Base-by-base conservation (phyloP, 2,113 vertebrate species). In the Mus musculus region DNA sequence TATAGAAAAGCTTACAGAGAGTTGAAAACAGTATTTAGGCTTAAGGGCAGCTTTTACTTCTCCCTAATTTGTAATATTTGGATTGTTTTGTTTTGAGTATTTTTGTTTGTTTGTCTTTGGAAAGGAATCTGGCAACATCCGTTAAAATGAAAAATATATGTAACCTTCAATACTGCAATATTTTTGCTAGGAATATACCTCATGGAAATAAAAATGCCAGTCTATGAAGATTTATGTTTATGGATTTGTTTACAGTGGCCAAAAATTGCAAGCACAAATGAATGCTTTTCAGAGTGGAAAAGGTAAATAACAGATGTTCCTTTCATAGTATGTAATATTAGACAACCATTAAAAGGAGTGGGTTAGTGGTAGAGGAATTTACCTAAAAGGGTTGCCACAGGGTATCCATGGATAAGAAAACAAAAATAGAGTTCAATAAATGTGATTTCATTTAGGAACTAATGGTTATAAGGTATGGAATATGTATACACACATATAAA, bases 121-220 rank as follows among this genome's bases (percentile, higher is more conserved):
- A 92, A 90, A 89, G 77, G 54, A 89, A 84, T 46, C 26, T 92
- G 65, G 86, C 12, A 36, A 77, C 59, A 82, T 87, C 65, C 89
- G 36, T 86, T 86, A 89, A 81, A 81, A 52, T 87, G 20, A 96
- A 95, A 94, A 76, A 89, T 75, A 28, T 10, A 77, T 61, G 8
- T 80, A 61, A 84, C 46, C 59, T 97, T 95, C 59, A 81, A 72
- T 52, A 73, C 1, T 67, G 59, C 24, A 76, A 28, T 91, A 39
- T 92, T 49, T 67, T 91, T 42, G 26, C 72, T 87, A 54, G 54
- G 54, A 93, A 69, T 93, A n/a, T 92, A 26, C 84, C 52, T 28
- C 59, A 76, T 12, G 61, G 76, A 95, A 95, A 93, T 93, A 82
- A 95, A 91, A 93, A 63, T 72, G 63, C 17, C 12, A 71, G 12